Conservation (phyloP, 2,113 vertebrate species). For the Manacus vitellinus region DNA sequence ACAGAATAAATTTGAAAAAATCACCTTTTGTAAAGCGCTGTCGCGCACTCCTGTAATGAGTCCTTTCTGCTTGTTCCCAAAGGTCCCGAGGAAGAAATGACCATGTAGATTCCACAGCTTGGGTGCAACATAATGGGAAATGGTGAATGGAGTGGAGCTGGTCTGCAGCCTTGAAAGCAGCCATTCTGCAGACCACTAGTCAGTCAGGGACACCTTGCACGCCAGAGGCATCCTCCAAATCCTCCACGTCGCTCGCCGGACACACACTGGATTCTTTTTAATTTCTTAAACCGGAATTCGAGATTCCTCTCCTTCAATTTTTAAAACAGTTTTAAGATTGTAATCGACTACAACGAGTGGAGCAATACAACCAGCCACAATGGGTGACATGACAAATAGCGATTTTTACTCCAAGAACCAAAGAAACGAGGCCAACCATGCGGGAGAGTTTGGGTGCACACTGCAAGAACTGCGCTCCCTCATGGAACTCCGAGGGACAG, state of each 20-base stretch:
- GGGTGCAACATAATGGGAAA: slow-evolving; percentile 86
- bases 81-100: slow-evolving; percentile 88
- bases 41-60: slow-evolving; percentile 6
- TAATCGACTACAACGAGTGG: slow-evolving; percentile 3
- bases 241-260: background rate
- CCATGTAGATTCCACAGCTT: slow-evolving; percentile 87
- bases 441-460: slow-evolving; percentile 89
- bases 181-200: slow-evolving; percentile 64
- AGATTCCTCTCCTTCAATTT: slow-evolving; percentile 45
- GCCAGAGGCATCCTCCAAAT: slow-evolving; percentile 32
- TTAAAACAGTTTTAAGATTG: slow-evolving; percentile 58
- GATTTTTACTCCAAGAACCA: slow-evolving; percentile 99
- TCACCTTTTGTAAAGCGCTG: background rate
- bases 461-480: slow-evolving; percentile 93
- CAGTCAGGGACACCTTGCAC: slow-evolving; percentile 59
- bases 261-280: slow-evolving; percentile 50
- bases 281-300: slow-evolving; percentile 11
- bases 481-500: slow-evolving; percentile 96
- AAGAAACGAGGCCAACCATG: slow-evolving; percentile 93
- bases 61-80: slow-evolving; percentile 56
- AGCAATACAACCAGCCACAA: slow-evolving; percentile 75
- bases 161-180: slow-evolving; percentile 89
- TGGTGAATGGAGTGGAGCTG: slow-evolving; percentile 88
- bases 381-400: slow-evolving; percentile 99
- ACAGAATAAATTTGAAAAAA: background rate